These are phyloP conservation scores for Drosophila mettleri DNA, from an alignment of 2,888 invertebrate genomes.

Conservation along the genomic window DNA sequence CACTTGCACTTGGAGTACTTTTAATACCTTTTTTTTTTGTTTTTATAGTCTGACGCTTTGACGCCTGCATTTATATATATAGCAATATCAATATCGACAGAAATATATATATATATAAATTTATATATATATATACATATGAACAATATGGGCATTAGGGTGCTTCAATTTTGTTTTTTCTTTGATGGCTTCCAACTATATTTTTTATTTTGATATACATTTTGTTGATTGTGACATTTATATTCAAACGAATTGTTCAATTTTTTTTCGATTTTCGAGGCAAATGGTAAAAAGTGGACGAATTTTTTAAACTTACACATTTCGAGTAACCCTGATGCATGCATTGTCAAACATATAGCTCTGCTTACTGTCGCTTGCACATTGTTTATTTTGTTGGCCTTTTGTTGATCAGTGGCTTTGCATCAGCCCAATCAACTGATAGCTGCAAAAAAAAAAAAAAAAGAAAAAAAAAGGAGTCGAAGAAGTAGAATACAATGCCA, in stretches of 20 bases:
- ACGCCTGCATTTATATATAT: constrained; percentile 1
- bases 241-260: not conserved
- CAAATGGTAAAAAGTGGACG: not conserved
- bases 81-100: not conserved
- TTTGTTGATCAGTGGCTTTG: constrained; percentile 31
- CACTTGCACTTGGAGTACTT: not conserved
- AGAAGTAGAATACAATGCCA: not conserved
- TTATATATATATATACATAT: not conserved
- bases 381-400: constrained; percentile 20
- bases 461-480: too few species aligned
- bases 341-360: constrained; percentile 1
- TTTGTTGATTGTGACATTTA: not conserved
- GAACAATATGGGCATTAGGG: constrained; percentile 11
- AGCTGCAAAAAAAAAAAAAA: constrained; percentile 6
- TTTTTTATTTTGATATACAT: not conserved
- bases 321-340: not conserved
- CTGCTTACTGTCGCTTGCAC: constrained; percentile 18
- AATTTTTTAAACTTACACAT: not conserved
- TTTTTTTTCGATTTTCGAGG: not conserved
- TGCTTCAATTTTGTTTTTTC: not conserved
- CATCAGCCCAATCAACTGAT: constrained; percentile 38
- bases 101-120: not conserved
- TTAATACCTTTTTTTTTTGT: not conserved
- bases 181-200: not conserved
- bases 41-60: not conserved